These are phyloP conservation scores for Pomatostomus ruficeps DNA, from an alignment of 2,113 vertebrate genomes.

Conservation along the genomic window DNA sequence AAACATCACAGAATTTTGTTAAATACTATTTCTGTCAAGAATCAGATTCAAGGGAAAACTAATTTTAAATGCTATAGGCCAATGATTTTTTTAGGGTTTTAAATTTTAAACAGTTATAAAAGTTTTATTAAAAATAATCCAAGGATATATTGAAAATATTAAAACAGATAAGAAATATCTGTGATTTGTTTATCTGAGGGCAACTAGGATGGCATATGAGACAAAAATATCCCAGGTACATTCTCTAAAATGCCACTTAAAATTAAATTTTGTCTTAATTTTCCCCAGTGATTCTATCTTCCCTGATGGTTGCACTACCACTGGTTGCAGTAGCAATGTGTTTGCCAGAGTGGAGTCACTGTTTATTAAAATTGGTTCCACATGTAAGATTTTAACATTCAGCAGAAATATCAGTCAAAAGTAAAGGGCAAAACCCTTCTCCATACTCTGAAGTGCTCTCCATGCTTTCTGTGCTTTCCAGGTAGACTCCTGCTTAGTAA, in stretches of 20 bases:
- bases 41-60: background rate
- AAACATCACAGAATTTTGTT: background rate
- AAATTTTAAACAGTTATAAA: background rate
- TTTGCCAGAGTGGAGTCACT: background rate
- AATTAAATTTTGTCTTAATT: background rate
- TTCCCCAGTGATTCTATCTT: background rate
- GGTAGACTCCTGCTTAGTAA: background rate
- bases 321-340: background rate
- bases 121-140: background rate
- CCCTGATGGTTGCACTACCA: background rate
- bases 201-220: background rate
- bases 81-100: fast-evolving
- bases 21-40: background rate
- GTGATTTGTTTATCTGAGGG: background rate
- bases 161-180: background rate
- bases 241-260: background rate
- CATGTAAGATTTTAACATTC: background rate
- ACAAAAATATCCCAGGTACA: background rate
- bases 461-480: background rate
- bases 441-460: background rate
- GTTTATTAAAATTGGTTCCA: background rate
- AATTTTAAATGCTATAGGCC: background rate
- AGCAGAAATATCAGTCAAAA: background rate
- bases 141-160: background rate
- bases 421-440: background rate